phyloP scores from a whole-genome alignment of 2,888 invertebrate genomes.

The Morpho helenor region DNA sequence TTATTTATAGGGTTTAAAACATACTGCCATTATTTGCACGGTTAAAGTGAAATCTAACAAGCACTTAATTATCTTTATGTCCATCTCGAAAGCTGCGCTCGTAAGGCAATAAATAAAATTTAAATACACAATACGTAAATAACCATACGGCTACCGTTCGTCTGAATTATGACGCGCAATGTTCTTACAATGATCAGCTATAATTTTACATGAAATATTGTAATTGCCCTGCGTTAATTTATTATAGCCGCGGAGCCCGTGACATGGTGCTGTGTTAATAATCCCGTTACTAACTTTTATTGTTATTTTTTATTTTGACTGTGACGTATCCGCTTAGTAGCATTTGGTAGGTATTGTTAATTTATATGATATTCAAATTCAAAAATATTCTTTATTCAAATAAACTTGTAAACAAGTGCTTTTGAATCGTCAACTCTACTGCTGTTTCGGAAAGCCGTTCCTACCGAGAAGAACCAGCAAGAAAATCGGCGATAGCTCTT shows the following conservation, averaged over 20 bases:
- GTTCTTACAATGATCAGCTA: slow-evolving; percentile 13
- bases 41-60: slow-evolving; percentile 11
- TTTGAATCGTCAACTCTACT: too few relatives aligned
- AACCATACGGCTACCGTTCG: slow-evolving; percentile 11
- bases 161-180: slow-evolving; percentile 13
- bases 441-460: too few relatives aligned
- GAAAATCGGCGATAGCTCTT: too few relatives aligned
- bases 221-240: slow-evolving; percentile 15
- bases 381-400: too few relatives aligned
- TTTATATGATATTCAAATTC: too few relatives aligned
- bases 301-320: too few relatives aligned
- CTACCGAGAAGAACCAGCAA: too few relatives aligned
- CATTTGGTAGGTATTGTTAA: too few relatives aligned
- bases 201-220: slow-evolving; percentile 20
- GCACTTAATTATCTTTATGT: slow-evolving; percentile 10
- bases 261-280: background rate
- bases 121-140: slow-evolving; percentile 12
- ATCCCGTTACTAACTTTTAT: too few relatives aligned
- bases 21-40: slow-evolving; percentile 10
- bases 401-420: too few relatives aligned
- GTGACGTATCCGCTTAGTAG: too few relatives aligned
- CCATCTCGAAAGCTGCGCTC: slow-evolving; percentile 9
- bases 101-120: slow-evolving; percentile 10
- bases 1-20: background rate
- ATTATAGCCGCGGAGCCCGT: slow-evolving; percentile 3